Percentiles rank a stretch among this genome's conserved stretches.
Evolutionary conservation across 2,797 vertebrate species (phyloP).

Genomic region (Perodicticus potto): DNA sequence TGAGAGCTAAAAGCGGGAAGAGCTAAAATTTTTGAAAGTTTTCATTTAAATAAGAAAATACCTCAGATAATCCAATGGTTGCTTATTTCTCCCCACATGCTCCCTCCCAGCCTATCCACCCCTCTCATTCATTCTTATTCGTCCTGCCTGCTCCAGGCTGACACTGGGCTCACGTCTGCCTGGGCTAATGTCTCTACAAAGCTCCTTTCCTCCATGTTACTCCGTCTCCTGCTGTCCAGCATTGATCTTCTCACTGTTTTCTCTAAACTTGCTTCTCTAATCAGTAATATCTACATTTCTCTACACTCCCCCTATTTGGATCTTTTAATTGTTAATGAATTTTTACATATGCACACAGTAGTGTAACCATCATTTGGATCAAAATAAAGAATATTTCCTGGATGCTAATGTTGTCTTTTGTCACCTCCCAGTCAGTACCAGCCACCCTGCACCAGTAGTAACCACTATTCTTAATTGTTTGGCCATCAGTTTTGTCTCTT

Average conservation of each 20-base stretch:
- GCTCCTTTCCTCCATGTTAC: not conserved
- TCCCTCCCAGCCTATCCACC: rapidly evolving
- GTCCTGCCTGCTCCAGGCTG: not conserved
- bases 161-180: not conserved
- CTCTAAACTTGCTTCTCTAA: not conserved
- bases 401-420: not conserved
- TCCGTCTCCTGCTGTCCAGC: not conserved
- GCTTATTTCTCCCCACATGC: not conserved
- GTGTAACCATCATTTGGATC: not conserved
- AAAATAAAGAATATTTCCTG: not conserved
- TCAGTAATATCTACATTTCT: not conserved
- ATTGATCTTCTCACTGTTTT: not conserved
- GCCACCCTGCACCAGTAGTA: not conserved
- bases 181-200: not conserved
- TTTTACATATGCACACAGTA: not conserved
- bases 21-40: not conserved
- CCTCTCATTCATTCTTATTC: rapidly evolving
- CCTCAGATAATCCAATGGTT: not conserved
- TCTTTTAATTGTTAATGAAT: not conserved
- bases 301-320: not conserved
- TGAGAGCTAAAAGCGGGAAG: not conserved
- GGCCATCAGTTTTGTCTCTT: not conserved
- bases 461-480: not conserved
- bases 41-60: not conserved
- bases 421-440: not conserved